Evolutionary conservation across 2,113 vertebrate genomes (phyloP), one percentile per base, ranked within the genome.

Genomic region (Orcinus orca): DNA sequence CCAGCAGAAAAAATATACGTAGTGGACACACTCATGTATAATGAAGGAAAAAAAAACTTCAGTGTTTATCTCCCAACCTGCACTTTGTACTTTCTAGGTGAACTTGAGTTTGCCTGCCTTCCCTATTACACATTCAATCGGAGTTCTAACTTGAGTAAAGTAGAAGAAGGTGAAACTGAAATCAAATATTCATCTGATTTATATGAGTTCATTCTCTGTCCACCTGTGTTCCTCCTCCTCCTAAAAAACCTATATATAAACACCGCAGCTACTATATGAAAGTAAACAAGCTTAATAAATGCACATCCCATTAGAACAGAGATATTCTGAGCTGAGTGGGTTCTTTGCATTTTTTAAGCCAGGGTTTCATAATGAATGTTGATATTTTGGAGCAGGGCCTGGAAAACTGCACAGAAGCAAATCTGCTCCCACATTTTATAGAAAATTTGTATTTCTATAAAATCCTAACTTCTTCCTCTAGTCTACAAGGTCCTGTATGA

Each of bases 351-450:
- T 87, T 88, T 93, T 97, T 94, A 21, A 94, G 74, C 36, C 67
- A 80, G 73, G 15, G 38, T 77, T 91, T 93, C 68, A 82, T 79
- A 47, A 14, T 62, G 38, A 95, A 58, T 85, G 60, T 58, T 92
- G 63, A 70, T 92, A 77, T 95, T 96, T 91, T 95, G 80, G 68
- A 97, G 87, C 2, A 9, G 60, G 67, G 88, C 80, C 94, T 96
- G 33, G 55, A 36, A 97, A 96, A 73, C 41, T 85, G n/a, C 68
- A 86, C 41, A 83, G 95, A 82, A 93, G 53, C 36, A 88, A 82
- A 89, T 90, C 70, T 92, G 29, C 36, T 93, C 31, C 25, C 41
- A 53, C 63, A 74, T 65, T 81, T 93, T 77, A 76, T 50, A 62
- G 58, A 88, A 83, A 93, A 53, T 58, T 50, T 41, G 11, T 88